Conservation (phyloP, 2,113 vertebrate genomes). For the Rhinopomastus cyanomelas region DNA sequence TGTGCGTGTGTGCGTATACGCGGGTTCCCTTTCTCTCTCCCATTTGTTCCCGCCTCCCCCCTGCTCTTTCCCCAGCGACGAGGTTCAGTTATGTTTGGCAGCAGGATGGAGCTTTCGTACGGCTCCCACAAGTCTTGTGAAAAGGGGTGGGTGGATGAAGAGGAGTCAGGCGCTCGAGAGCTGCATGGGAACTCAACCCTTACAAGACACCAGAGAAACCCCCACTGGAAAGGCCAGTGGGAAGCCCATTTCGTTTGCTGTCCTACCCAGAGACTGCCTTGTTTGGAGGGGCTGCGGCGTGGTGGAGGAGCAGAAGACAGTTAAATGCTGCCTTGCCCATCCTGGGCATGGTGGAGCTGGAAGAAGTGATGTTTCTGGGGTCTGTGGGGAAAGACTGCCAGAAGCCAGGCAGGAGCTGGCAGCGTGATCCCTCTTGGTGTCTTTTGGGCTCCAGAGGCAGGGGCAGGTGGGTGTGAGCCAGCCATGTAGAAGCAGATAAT, state of each 20-base stretch:
- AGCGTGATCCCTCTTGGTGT: rapidly evolving
- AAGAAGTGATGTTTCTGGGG: neutral
- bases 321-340: neutral
- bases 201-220: neutral
- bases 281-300: neutral
- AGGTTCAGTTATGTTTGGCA: conserved; percentile 32
- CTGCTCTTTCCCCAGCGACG: neutral
- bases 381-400: rapidly evolving
- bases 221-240: neutral
- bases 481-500: rapidly evolving
- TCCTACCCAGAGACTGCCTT: neutral
- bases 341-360: neutral
- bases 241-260: neutral
- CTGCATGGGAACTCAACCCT: conserved; percentile 5
- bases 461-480: neutral
- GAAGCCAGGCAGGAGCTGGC: neutral
- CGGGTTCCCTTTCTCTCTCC: neutral
- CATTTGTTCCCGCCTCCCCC: conserved; percentile 41
- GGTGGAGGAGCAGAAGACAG: neutral
- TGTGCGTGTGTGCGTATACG: neutral
- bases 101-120: conserved; percentile 21
- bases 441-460: neutral
- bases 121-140: conserved; percentile 41
- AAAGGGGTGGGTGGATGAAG: conserved; percentile 51
- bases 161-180: neutral